Evolutionary conservation across 2,113 vertebrate species (phyloP), one percentile per base, ranked within the genome.

Genomic region (Chionis minor): DNA sequence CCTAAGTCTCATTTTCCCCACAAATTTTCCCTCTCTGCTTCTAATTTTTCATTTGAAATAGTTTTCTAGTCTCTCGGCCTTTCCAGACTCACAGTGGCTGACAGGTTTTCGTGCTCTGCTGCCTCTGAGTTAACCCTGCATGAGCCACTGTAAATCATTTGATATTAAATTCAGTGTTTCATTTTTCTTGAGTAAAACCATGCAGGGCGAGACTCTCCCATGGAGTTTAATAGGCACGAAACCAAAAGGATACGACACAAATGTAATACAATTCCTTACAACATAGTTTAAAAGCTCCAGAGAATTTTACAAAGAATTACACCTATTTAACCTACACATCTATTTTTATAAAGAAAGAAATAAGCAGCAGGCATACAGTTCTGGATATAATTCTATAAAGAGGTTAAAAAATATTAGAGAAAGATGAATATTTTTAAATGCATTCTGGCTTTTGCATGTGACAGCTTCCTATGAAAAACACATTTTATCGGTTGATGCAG

Each of bases 41-140:
- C 90, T 75, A 69, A 90, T 95, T 94, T 89, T 85, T 86, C 92
- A 69, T 86, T 97, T 44, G 54, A 86, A 95, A 54, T n/a, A 71
- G 78, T 90, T 55, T 94, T 55, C 81, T 74, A 79, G 66, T 70
- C 83, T 85, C 82, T 58, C 20, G 22, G 94, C 77, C 85, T 35
- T 88, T 62, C 77, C 87, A 75, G 77, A 5, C 84, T 79, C 5
- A 2, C 12, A 42, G 82, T 52, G 54, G 61, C 86, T 92, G 96
- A 94, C 95, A 96, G 92, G 92, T 97, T 89, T 85, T 93, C 94
- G 85, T 55, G 94, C 90, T 88, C 91, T 86, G 92, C 93, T 86
- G 94, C 94, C 94, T 92, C 30, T 3, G 74, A 86, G 94, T 97
- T 97, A 96, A 97, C 96, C 92, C 95, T 90, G 73, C 63, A 5